Evolutionary conservation across 2,113 vertebrate genomes (phyloP).

Genomic region (Melospiza georgiana): DNA sequence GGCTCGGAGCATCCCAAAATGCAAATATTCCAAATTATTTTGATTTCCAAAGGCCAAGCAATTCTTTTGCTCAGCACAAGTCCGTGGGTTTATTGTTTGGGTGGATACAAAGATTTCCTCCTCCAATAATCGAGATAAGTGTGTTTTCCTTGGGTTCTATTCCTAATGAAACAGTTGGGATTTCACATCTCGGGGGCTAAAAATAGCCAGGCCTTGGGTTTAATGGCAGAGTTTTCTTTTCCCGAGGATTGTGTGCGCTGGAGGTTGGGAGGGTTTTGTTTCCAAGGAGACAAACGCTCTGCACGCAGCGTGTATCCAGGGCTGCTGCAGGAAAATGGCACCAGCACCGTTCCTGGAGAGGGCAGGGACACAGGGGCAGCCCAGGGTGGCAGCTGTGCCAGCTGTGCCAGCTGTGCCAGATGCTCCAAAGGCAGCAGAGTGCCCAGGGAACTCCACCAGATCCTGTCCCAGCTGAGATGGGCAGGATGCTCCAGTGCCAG

Average conservation of each 20-base stretch:
- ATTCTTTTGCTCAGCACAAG: background rate
- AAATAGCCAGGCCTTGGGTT: conserved; percentile 66
- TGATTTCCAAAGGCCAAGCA: background rate
- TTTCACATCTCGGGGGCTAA: conserved; percentile 62
- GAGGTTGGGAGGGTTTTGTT: conserved; percentile 79
- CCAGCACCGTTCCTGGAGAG: background rate
- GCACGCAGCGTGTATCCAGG: conserved; percentile 38
- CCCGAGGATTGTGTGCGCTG: conserved; percentile 43
- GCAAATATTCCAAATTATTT: background rate
- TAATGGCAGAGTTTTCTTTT: conserved; percentile 65
- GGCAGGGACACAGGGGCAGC: background rate
- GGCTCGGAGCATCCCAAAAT: background rate
- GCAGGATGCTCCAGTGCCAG: background rate
- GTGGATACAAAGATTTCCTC: background rate
- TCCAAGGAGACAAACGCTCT: conserved; percentile 80
- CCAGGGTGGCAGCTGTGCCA: too few relatives aligned
- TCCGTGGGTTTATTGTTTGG: conserved; percentile 4
- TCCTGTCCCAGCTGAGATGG: background rate
- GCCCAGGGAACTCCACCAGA: background rate
- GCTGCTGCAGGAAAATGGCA: conserved; percentile 67
- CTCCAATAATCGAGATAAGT: background rate
- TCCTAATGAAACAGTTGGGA: conserved; percentile 30
- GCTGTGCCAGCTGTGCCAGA: background rate
- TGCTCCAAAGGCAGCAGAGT: background rate
- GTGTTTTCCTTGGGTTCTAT: background rate